These are phyloP conservation scores for Uria aalge DNA, from an alignment of 2,113 vertebrate genomes.

Conservation along the genomic window DNA sequence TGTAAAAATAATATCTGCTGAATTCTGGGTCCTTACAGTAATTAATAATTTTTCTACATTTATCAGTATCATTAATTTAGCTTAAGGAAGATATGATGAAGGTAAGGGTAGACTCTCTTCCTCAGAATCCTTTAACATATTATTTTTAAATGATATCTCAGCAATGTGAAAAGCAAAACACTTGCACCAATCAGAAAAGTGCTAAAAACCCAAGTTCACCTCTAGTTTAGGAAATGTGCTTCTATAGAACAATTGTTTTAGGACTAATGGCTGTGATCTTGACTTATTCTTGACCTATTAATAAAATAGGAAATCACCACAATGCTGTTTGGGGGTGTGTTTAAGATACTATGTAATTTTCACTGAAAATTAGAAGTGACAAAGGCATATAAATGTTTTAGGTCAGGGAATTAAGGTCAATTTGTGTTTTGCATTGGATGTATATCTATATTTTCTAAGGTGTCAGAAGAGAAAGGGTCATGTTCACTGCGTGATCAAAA, in stretches of 20 bases:
- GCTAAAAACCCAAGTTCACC: not conserved
- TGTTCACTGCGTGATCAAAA: not conserved
- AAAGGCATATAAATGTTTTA: not conserved
- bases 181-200: not conserved
- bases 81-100: not conserved
- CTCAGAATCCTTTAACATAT: not conserved
- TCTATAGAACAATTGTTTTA: not conserved
- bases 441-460: not conserved
- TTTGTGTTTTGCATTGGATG: not conserved
- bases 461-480: not conserved
- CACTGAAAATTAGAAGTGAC: conserved; percentile 1
- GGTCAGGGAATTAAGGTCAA: not conserved
- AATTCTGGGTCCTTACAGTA: not conserved
- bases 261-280: not conserved
- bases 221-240: not conserved
- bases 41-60: not conserved
- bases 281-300: not conserved
- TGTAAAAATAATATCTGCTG: not conserved
- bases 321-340: not conserved
- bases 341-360: not conserved
- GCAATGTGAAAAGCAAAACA: not conserved
- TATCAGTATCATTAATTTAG: not conserved
- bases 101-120: not conserved
- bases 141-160: not conserved
- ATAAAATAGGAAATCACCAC: not conserved